Evolutionary conservation across 2,888 invertebrate genomes (phyloP), one percentile per base, ranked within the genome.

Genomic region (Phymatocera aterrima): DNA sequence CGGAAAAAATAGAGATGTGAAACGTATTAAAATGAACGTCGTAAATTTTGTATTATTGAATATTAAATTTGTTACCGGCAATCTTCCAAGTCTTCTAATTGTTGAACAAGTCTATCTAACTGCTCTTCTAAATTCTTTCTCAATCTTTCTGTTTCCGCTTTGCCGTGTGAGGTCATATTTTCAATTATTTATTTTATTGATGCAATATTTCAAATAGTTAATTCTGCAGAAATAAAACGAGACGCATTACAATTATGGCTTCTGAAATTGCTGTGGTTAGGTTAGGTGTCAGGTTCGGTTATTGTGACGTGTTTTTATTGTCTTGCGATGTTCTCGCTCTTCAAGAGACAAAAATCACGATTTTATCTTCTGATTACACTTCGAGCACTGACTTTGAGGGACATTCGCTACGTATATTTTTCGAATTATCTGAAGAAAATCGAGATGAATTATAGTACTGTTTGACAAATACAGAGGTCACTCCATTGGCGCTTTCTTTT

Each of bases 31-130:
- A n/a, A 8, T 31, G 10, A 18, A 60, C 34, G 21, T 34, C 21
- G 46, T 46, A n/a, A 1, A 46, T 46, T 46, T n/a, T 4, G n/a
- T 4, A 51, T n/a, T 51, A 21, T 40, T 40, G 40, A 40, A 40
- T 40, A 77, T 60, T 51, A 43, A 57, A 70, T 82, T 90, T n/a
- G n/a, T 87, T 90, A 95, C 95, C 92, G 94, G 92, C 93, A 93
- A 85, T 93, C 93, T 87, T 95, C 95, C 80, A 96, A 91, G 88
- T 96, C 95, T 65, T 93, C 91, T 64, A 96, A 87, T 87, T 96
- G 95, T 84, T 94, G 93, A 60, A 95, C 92, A 64, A 95, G 89
- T 80, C 95, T 91, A 81, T 94, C 94, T 65, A 95, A 87, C 85
- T 95, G 95, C 83, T 93, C 93, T 87, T 94, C 93, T 46, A 95